A percentile compares a stretch with the other conserved stretches of the same genome.
phyloP scores from a whole-genome alignment of 2,888 invertebrate species.

The Aethes cnicana region DNA sequence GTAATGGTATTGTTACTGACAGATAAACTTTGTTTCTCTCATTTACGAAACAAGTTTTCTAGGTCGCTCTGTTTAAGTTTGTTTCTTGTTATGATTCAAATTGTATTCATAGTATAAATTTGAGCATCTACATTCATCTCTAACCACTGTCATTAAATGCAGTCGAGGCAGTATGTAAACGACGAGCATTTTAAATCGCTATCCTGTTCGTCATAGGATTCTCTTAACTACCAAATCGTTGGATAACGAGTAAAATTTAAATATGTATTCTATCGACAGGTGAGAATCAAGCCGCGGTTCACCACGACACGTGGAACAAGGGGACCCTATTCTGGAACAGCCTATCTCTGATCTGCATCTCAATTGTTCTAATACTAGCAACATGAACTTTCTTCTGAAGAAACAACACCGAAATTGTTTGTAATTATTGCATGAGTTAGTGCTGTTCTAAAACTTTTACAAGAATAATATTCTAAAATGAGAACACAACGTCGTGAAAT shows the following conservation, averaged over 20 bases:
- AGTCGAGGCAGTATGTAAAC: too few species aligned
- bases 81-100: too few species aligned
- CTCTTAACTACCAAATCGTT: too few species aligned
- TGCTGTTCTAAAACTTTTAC: conserved; percentile 7
- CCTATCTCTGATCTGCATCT: conserved; percentile 51
- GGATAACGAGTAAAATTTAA: background rate
- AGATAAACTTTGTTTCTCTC: too few species aligned
- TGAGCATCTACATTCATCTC: too few species aligned
- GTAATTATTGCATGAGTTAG: conserved; percentile 1
- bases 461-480: conserved; percentile 10
- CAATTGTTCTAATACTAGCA: conserved; percentile 52
- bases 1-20: too few species aligned
- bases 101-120: too few species aligned
- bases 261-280: conserved; percentile 59
- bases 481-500: conserved; percentile 2
- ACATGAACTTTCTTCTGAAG: conserved; percentile 42
- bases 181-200: too few species aligned
- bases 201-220: too few species aligned
- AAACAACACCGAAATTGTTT: background rate
- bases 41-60: too few species aligned
- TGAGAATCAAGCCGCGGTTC: conserved; percentile 84
- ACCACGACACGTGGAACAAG: conserved; percentile 84
- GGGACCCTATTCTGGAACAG: conserved; percentile 69
- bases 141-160: too few species aligned
- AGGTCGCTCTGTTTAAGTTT: too few species aligned